Base-by-base conservation (phyloP, 2,888 invertebrate species). In the Troides oblongomaculatus region DNA sequence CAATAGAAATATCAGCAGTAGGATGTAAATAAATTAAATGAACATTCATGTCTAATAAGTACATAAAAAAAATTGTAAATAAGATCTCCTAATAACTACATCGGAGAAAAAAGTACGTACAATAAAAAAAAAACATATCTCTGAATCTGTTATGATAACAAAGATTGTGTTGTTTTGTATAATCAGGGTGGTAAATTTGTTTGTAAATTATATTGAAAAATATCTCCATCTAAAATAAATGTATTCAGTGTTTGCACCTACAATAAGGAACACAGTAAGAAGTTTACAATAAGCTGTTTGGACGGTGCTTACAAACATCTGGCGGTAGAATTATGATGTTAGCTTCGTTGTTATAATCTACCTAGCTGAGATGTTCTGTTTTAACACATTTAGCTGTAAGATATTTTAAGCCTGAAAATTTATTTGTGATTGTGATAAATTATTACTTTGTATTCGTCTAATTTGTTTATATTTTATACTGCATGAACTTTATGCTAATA, bases 261-360 rank as follows among this genome's bases (percentile, higher is more conserved):
- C 18, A 2, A 53, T 18, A 53, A 53, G 53, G 53, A 53, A 53
- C 53, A 53, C 53, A 7, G 46, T 46, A 46, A 46, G 53, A 53
- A 53, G 53, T 53, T 53, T 59, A 59, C 46, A 43, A 56, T 43
- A 46, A 58, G 43, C 65, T 46, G 59, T 25, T 65, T 17, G 65
- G 65, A 59, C 58, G 59, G 65, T 59, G 59, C 65, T 65, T 65
- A 59, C 46, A 59, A 65, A 65, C 65, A 65, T 58, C 59, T 65
- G 65, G 43, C 46, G 59, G 25, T 59, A 58, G 58, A 65, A 59
- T 65, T 65, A 65, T 58, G 65, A 65, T 23, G 25, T 59, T 58
- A 30, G 59, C 59, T 59, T 59, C 59, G 25, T 59, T 59, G 59
- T 59, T 53, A 53, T 53, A 53, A 53, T 53, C 53, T 53, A n/a